Conservation (phyloP, 2,113 vertebrate species). For the Cygnus atratus region DNA sequence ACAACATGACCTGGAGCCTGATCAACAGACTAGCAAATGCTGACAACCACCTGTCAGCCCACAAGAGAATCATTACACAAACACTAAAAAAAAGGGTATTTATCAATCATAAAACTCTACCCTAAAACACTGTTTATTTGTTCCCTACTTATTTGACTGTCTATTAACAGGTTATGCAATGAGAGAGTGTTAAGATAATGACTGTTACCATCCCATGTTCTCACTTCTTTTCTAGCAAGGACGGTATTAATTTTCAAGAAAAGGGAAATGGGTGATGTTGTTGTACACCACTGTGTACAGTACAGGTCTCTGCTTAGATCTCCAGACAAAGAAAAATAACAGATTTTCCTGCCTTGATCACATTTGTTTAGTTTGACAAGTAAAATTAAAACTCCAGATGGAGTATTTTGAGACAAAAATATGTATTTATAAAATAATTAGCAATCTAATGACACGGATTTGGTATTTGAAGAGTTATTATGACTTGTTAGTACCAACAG, state of each 20-base stretch:
- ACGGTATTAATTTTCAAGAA: neutral
- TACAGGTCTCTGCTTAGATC: neutral
- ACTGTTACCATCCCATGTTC: neutral
- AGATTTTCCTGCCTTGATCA: neutral
- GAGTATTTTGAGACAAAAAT: neutral
- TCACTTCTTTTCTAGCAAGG: neutral
- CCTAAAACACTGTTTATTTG: neutral
- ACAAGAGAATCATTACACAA: neutral
- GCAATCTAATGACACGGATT: neutral
- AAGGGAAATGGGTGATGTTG: neutral
- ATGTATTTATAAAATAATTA: neutral
- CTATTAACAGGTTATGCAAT: neutral
- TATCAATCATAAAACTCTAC: neutral
- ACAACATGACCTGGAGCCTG: neutral
- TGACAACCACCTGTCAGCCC: slow-evolving; percentile 15
- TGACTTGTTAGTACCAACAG: neutral
- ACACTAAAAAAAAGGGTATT: neutral
- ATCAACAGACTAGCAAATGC: slow-evolving; percentile 16
- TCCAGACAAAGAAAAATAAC: neutral
- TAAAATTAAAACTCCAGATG: neutral
- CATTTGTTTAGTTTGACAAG: neutral
- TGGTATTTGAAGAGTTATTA: neutral
- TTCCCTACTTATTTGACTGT: neutral
- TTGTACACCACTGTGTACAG: neutral
- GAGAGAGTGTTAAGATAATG: neutral